Evolutionary conservation across 2,113 vertebrate species (phyloP), one percentile per base, ranked within the genome.

Genomic region (Microcebus jonahi): DNA sequence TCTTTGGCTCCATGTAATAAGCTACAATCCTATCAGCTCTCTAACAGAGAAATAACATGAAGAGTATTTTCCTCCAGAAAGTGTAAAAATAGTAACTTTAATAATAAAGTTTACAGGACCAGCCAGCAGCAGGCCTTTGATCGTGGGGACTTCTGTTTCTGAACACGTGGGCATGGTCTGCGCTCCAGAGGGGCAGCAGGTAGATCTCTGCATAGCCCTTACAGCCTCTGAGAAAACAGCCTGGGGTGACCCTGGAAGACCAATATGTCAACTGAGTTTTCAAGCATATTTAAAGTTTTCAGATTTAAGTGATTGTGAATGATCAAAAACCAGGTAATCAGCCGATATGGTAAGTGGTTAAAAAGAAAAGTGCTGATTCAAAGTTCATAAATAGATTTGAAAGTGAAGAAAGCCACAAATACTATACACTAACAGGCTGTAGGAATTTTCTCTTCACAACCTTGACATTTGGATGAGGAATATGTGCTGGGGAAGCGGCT

Each of bases 201-300:
- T 87, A 1, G 39, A 65, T 82, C 68, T 88, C 83, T 45, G 10
- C 23, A 53, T 20, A 70, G 53, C 36, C 15, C 25, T 67, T 34
- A 45, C 2, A 67, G 57, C 88, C 42, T 91, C 57, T 88, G 65
- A 92, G 45, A 48, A 89, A 81, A 11, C 34, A 81, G 50, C 42
- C n/a, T 77, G 34, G 42, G 42, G 36, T 89, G 45, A 89, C 36
- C 15, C 18, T 67, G 23, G 23, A 88, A 94, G 29, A 73, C n/a
- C 53, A 82, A 88, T 65, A 87, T 86, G 36, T 77, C 61, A 88
- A 39, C 6, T 65, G 42, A 85, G 23, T 88, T 95, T 81, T 83
- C 27, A 96, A 94, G 50, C 48, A 68, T 73, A 92, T 50, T 82
- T 83, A 90, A 96, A 61, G 27, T 67, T 87, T 96, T 96, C 29